phyloP scores from a whole-genome alignment of 2,888 invertebrate genomes.

The Lissonota sp. region DNA sequence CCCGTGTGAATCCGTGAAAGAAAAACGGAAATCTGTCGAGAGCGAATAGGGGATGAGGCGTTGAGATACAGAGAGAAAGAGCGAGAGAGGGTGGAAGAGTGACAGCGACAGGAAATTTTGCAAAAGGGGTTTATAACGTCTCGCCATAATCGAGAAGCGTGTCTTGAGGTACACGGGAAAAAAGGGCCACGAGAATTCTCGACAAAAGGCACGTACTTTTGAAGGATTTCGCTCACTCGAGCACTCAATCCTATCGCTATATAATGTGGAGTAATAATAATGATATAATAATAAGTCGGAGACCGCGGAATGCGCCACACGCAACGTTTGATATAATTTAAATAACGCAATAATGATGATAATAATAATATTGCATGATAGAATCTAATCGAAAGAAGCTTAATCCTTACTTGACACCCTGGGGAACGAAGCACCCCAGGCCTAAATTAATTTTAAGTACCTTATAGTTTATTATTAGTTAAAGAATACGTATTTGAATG shows the following conservation, averaged over 20 bases:
- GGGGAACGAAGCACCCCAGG: too few species aligned
- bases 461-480: too few species aligned
- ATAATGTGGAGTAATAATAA: neutral
- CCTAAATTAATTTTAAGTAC: too few species aligned
- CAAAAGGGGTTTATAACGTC: neutral
- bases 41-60: constrained; percentile 3
- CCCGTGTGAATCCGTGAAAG: constrained; percentile 14
- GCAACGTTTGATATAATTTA: too few species aligned
- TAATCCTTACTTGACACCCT: too few species aligned
- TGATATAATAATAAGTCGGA: neutral
- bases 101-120: neutral
- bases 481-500: too few species aligned
- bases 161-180: neutral
- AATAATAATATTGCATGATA: too few species aligned
- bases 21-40: constrained; percentile 22
- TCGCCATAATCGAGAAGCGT: neutral
- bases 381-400: too few species aligned
- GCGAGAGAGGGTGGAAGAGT: neutral
- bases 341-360: too few species aligned
- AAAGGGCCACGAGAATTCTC: constrained; percentile 28
- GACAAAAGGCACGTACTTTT: constrained; percentile 43
- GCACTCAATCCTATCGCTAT: neutral
- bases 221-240: constrained; percentile 22
- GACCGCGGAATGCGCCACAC: neutral
- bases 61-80: neutral